Conservation (phyloP, 2,113 vertebrate genomes). For the Thinocorus orbignyianus region DNA sequence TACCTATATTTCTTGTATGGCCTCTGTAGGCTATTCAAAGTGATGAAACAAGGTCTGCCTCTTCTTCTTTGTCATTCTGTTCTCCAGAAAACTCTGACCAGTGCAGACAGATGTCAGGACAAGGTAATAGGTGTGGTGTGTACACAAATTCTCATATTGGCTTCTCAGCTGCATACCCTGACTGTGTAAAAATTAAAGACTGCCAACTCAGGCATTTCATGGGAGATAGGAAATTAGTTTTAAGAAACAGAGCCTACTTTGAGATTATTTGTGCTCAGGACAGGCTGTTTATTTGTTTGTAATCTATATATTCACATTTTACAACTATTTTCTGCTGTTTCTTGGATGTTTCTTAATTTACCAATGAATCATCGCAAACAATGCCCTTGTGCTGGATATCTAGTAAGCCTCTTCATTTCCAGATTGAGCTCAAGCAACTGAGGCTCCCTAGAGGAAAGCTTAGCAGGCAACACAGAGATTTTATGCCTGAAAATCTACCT, state of each 20-base stretch:
- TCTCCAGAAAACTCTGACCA: not conserved
- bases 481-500: not conserved
- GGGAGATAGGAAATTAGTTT: not conserved
- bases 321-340: not conserved
- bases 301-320: not conserved
- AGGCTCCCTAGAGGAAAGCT: not conserved
- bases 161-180: not conserved
- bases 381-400: not conserved
- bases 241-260: not conserved
- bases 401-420: not conserved
- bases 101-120: not conserved
- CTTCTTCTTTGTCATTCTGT: not conserved
- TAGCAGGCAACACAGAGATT: not conserved
- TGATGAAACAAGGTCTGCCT: not conserved
- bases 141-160: not conserved
- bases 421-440: not conserved
- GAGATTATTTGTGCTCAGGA: not conserved
- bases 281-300: not conserved
- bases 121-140: fast-evolving
- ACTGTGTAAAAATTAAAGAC: not conserved
- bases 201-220: not conserved
- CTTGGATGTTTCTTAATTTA: not conserved
- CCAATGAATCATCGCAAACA: not conserved
- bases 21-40: not conserved
- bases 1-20: not conserved